Evolutionary conservation across 2,113 vertebrate genomes (phyloP), one percentile per base, ranked within the genome.

Genomic region (Turnix velox): DNA sequence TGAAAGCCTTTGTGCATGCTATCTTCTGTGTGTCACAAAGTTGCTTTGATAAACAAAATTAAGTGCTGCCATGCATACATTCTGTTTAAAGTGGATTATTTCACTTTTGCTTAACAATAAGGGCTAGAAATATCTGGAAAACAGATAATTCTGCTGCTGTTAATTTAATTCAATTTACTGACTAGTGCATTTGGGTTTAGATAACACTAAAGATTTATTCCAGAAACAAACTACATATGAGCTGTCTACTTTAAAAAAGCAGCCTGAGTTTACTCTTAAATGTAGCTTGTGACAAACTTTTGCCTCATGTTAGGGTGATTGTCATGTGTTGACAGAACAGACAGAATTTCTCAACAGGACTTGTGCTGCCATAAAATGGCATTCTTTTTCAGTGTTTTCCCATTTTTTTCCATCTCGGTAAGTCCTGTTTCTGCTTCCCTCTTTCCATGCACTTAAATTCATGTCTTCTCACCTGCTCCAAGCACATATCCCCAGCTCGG

Each of bases 31-130:
- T 59, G 15, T 84, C n/a, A 40, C 6, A 7, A 45, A 46, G 12
- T 35, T 75, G 13, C 42, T 77, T 87, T 78, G 18, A 48, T 63
- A 45, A 63, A 46, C 6, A 55, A n/a, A n/a, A 8, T 40, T 59
- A 42, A 65, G 7, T 79, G 20, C 42, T 79, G 22, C 19, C 13
- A 12, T 40, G 5, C 5, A 2, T 0, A 0, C 9, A 73, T 58
- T 35, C 15, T 72, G 4, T 54, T 4, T 72, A 9, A 72, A 65
- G 33, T 55, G 12, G 33, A 65, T 92, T 68, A 52, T 51, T 78
- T 40, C 1, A 30, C 39, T 75, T 84, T 28, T 43, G 3, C 63
- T 75, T 87, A 72, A 72, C 24, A 61, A 1, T 61, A 72, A 65
- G 6, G 22, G 33, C 19, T 72, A 72, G 62, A 84, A 81, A 7